Conservation (phyloP, 2,888 invertebrate genomes). For the Craniophora ligustri region DNA sequence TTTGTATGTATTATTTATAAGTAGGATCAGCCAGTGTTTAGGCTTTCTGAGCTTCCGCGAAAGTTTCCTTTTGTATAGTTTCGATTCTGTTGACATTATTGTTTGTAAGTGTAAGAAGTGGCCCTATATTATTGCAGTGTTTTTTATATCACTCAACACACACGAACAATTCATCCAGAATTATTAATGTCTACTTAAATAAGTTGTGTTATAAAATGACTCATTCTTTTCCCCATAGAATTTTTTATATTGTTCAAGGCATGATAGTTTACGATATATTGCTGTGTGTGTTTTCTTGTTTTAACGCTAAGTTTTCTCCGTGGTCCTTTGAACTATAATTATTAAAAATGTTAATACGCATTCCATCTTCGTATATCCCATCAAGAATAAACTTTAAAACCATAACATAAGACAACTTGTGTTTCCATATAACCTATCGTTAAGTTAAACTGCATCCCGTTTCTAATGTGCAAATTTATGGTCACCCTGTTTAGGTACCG, state of each 20-base stretch:
- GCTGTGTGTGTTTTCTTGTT: slow-evolving; percentile 10
- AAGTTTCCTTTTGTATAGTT: slow-evolving; percentile 21
- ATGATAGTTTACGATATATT: no score
- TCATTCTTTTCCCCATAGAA: no score
- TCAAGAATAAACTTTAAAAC: slow-evolving; percentile 34
- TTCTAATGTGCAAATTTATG: slow-evolving; percentile 48
- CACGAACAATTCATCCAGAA: no score
- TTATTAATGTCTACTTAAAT: no score
- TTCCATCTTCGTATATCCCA: slow-evolving; percentile 26
- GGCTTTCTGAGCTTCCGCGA: slow-evolving; percentile 39
- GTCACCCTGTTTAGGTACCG: slow-evolving; percentile 41
- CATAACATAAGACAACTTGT: slow-evolving; percentile 36
- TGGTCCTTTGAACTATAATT: slow-evolving; percentile 17
- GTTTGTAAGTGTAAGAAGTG: slow-evolving; percentile 9
- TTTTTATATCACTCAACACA: no score
- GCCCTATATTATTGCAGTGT: neutral
- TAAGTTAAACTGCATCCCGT: slow-evolving; percentile 42
- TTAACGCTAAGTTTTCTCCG: slow-evolving; percentile 20
- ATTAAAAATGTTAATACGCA: slow-evolving; percentile 44
- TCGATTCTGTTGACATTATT: neutral
- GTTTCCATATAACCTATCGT: slow-evolving; percentile 29
- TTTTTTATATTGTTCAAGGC: no score
- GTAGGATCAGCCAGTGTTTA: slow-evolving; percentile 38
- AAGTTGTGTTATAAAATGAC: no score
- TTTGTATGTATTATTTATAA: slow-evolving; percentile 55